Conservation (phyloP, 2,797 vertebrate genomes). For the Pipistrellus nathusii region DNA sequence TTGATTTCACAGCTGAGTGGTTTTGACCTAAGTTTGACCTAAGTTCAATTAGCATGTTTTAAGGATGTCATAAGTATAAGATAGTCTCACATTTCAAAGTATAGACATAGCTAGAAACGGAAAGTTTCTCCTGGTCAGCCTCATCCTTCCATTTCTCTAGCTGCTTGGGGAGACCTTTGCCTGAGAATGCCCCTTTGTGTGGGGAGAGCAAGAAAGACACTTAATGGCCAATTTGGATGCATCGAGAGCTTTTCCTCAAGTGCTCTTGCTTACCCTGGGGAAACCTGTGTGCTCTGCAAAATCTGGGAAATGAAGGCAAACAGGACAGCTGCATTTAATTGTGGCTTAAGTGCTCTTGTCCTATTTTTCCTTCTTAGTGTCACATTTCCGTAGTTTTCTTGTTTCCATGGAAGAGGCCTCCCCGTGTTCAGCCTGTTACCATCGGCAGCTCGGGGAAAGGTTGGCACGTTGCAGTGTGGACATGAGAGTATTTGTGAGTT, state of each 20-base stretch:
- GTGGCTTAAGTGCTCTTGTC: not conserved
- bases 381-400: not conserved
- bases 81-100: not conserved
- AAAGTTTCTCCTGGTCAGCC: not conserved
- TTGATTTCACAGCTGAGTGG: slow-evolving; percentile 4
- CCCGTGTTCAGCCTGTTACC: not conserved
- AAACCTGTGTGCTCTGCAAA: not conserved
- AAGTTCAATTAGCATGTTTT: not conserved
- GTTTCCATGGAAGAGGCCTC: not conserved
- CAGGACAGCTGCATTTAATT: not conserved
- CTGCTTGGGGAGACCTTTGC: not conserved
- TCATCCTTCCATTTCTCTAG: not conserved
- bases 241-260: not conserved
- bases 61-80: not conserved
- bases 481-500: no score
- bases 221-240: not conserved
- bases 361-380: not conserved
- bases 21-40: not conserved
- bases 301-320: slow-evolving; percentile 9
- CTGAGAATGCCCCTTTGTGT: not conserved
- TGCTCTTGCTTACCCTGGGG: not conserved
- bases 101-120: not conserved
- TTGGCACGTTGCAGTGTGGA: not conserved
- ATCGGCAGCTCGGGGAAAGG: not conserved
- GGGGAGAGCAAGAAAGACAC: no score